A percentile compares a stretch with the other conserved stretches of the same genome.
Conservation (phyloP, 2,888 invertebrate species). For the Drosophila phalerata region DNA sequence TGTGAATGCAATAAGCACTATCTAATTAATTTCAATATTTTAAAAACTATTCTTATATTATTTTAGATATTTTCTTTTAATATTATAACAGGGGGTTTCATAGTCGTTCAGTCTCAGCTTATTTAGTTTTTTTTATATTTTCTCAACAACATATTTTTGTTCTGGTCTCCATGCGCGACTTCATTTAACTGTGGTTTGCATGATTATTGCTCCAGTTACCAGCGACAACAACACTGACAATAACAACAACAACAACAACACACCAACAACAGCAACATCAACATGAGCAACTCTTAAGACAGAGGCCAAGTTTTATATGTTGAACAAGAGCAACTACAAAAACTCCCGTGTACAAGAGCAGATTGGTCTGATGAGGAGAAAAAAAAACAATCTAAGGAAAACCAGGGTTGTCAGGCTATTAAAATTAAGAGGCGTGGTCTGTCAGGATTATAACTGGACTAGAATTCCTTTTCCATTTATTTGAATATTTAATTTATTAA, state of each 20-base stretch:
- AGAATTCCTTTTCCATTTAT: not conserved
- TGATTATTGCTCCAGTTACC: slow-evolving; percentile 81
- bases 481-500: not conserved
- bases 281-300: slow-evolving; percentile 38
- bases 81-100: not conserved
- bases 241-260: slow-evolving; percentile 24
- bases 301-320: slow-evolving; percentile 47
- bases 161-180: slow-evolving; percentile 72
- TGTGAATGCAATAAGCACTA: too few relatives aligned
- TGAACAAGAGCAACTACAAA: slow-evolving; percentile 57
- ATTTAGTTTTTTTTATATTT: slow-evolving; percentile 7
- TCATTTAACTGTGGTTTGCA: slow-evolving; percentile 77
- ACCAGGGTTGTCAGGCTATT: slow-evolving; percentile 5
- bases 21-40: too few relatives aligned
- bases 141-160: slow-evolving; percentile 38
- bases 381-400: not conserved
- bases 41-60: too few relatives aligned
- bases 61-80: too few relatives aligned
- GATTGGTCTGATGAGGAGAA: slow-evolving; percentile 11
- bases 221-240: slow-evolving; percentile 49
- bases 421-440: too few relatives aligned
- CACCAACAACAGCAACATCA: slow-evolving; percentile 18
- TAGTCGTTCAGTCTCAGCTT: not conserved
- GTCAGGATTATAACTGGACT: not conserved
- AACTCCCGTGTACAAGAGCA: slow-evolving; percentile 20